Conservation (phyloP, 2,113 vertebrate genomes). For the Picathartes gymnocephalus region DNA sequence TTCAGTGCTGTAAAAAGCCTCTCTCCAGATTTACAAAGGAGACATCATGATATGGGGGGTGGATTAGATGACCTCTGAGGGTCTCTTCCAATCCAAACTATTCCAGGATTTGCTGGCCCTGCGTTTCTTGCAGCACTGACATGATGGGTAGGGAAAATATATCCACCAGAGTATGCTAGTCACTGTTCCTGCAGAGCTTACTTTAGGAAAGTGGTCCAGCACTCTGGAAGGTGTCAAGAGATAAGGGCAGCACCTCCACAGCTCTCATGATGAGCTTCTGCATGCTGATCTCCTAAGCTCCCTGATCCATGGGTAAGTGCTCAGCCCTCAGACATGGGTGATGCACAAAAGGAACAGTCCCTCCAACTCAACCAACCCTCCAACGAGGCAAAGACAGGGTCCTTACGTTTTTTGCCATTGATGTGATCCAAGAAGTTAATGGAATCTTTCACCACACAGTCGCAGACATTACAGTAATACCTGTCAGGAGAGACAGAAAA, state of each 20-base stretch:
- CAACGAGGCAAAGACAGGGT: neutral
- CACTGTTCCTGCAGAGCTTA: neutral
- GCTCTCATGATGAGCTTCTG: neutral
- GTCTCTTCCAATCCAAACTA: neutral
- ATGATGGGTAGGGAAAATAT: neutral
- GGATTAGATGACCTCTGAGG: neutral
- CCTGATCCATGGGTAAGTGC: rapidly evolving
- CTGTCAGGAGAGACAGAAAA: slow-evolving; percentile 63
- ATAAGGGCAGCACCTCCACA: neutral
- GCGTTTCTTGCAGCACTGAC: rapidly evolving
- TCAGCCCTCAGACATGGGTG: neutral
- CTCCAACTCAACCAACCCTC: neutral
- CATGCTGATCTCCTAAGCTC: neutral
- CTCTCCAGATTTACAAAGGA: neutral
- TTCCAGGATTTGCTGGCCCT: neutral
- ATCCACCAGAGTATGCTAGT: neutral
- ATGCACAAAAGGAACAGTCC: neutral
- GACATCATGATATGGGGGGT: neutral
- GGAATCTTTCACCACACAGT: slow-evolving; percentile 98
- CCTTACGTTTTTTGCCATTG: slow-evolving; percentile 98
- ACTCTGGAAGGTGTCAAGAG: neutral
- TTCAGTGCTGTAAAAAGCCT: neutral
- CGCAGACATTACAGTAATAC: slow-evolving; percentile 98
- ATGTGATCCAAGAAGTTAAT: slow-evolving; percentile 99
- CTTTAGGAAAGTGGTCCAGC: neutral